Evolutionary conservation across 1,140 invertebrate species (phyloP).

Genomic region (Lepidurus packardi): DNA sequence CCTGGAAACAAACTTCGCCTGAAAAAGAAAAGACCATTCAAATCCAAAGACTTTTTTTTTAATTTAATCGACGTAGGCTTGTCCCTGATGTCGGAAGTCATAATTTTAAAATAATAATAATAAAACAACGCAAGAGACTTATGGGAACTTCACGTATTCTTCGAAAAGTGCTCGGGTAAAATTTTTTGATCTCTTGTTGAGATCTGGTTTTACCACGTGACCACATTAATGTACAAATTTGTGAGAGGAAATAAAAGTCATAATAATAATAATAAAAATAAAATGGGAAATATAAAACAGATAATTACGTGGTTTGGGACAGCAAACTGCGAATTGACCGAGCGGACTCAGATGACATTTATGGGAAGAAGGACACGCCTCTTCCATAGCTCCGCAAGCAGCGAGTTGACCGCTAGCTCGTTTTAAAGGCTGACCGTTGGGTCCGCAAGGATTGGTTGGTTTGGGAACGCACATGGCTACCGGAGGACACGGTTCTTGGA

Average conservation of each 20-base stretch:
- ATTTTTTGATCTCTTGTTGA: no score
- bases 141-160: no score
- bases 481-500: conserved; percentile 60
- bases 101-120: no score
- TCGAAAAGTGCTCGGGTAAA: no score
- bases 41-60: conserved; percentile 5
- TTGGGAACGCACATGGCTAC: conserved; percentile 70
- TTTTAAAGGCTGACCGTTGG: conserved; percentile 52
- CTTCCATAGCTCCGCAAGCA: conserved; percentile 63
- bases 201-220: no score
- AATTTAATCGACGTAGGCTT: conserved; percentile 30
- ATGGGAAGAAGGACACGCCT: conserved; percentile 71
- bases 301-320: conserved; percentile 66
- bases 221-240: no score
- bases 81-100: not conserved
- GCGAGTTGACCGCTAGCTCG: conserved; percentile 44
- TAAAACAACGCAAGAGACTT: no score
- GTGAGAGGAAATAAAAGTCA: no score
- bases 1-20: conserved; percentile 76
- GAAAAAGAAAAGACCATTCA: conserved; percentile 35
- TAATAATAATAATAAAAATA: not conserved
- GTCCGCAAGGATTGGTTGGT: conserved; percentile 66
- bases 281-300: conserved; percentile 23
- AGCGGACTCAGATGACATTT: conserved; percentile 74
- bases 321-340: conserved; percentile 71